Percentiles rank a stretch among this genome's conserved stretches.
phyloP scores from a whole-genome alignment of 37 sponge, comb jelly and placozoan species.

The Diacarnus erythraeanus region DNA sequence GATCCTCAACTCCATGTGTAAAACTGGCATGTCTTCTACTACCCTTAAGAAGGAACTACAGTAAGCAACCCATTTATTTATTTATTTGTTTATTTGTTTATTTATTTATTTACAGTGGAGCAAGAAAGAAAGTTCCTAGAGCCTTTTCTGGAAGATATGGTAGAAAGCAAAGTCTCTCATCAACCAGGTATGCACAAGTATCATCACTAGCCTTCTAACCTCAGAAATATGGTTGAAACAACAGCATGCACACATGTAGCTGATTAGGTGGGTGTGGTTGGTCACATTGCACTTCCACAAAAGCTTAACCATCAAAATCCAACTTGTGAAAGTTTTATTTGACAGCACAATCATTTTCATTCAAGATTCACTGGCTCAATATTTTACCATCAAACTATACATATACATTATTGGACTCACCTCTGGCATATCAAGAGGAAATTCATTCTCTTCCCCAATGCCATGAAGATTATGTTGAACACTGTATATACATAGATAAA shows the following conservation, averaged over 20 bases:
- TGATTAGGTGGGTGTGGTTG: too few relatives aligned
- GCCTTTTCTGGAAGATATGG: constrained; percentile 49
- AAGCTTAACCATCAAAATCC: too few relatives aligned
- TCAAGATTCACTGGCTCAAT: not conserved
- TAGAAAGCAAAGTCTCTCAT: constrained; percentile 26
- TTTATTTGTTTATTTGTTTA: too few relatives aligned
- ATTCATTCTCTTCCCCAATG: constrained; percentile 50
- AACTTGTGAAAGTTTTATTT: too few relatives aligned
- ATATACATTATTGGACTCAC: not conserved
- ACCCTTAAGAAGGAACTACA: constrained; percentile 46
- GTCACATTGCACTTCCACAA: too few relatives aligned
- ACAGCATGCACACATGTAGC: too few relatives aligned
- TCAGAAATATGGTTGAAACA: too few relatives aligned
- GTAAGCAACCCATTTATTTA: constrained; percentile 31
- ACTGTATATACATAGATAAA: too few relatives aligned
- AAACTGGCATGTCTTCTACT: constrained; percentile 27
- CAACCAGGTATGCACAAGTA: constrained; percentile 19
- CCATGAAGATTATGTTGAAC: constrained; percentile 33
- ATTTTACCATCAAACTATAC: not conserved
- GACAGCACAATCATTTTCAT: too few relatives aligned
- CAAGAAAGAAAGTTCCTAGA: constrained; percentile 59
- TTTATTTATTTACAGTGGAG: constrained; percentile 52
- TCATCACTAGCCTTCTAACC: too few relatives aligned
- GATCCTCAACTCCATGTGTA: constrained; percentile 26
- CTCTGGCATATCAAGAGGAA: not conserved